Evolutionary conservation across 2,888 invertebrate genomes (phyloP).

Genomic region (Plutella xylostella): DNA sequence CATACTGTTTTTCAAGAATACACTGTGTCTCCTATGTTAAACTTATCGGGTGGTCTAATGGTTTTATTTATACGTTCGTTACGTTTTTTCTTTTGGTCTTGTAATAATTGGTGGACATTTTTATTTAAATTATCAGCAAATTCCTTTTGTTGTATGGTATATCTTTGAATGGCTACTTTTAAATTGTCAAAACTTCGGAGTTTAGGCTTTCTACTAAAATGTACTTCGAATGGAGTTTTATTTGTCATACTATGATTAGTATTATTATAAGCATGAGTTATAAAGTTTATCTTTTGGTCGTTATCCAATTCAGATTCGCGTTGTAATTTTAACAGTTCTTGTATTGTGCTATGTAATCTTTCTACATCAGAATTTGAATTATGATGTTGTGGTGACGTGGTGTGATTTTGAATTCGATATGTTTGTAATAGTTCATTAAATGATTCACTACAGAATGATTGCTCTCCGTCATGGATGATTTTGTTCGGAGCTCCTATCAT

Average conservation of each 20-base stretch:
- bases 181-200: slow-evolving; percentile 12
- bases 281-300: slow-evolving; percentile 9
- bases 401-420: slow-evolving; percentile 15
- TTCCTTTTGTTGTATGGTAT: slow-evolving; percentile 9
- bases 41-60: slow-evolving; percentile 2
- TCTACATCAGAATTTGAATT: slow-evolving; percentile 18
- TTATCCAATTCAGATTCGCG: slow-evolving; percentile 10
- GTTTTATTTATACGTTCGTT: slow-evolving; percentile 9
- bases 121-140: slow-evolving; percentile 9
- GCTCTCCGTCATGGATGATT: slow-evolving; percentile 16
- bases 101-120: slow-evolving; percentile 2
- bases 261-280: slow-evolving; percentile 12
- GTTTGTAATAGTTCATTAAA: slow-evolving; percentile 16
- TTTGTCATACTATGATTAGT: slow-evolving; percentile 9
- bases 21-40: too few species aligned
- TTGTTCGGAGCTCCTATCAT: slow-evolving; percentile 16
- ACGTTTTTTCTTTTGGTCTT: slow-evolving; percentile 3
- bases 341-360: slow-evolving; percentile 16
- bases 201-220: slow-evolving; percentile 13
- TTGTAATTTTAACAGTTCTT: slow-evolving; percentile 10
- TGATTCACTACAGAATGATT: slow-evolving; percentile 16
- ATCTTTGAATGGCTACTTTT: slow-evolving; percentile 7
- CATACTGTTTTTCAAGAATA: slow-evolving; percentile 14
- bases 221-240: slow-evolving; percentile 11
- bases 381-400: slow-evolving; percentile 15